phyloP scores from a whole-genome alignment of 2,113 vertebrate species.

The Pseudopodoces humilis region DNA sequence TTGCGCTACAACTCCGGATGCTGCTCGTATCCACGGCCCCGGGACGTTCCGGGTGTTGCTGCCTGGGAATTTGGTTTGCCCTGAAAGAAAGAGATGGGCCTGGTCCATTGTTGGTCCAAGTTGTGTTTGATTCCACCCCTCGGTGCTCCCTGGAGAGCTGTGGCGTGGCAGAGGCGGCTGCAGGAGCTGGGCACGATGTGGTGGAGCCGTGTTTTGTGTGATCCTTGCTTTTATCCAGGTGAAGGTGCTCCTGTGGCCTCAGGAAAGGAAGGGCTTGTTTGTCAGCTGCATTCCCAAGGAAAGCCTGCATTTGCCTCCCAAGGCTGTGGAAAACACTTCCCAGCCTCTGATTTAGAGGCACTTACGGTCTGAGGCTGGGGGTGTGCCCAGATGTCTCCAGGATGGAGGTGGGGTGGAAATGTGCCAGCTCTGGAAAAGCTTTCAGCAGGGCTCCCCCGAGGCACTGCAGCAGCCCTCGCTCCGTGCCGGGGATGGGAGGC shows the following conservation, averaged over 20 bases:
- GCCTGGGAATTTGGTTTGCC: accelerated
- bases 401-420: neutral
- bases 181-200: accelerated
- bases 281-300: neutral
- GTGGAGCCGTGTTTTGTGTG: accelerated
- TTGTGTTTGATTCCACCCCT: neutral
- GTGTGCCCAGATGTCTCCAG: neutral
- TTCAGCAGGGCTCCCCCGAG: neutral
- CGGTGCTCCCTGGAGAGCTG: accelerated
- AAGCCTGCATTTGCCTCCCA: neutral
- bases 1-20: neutral
- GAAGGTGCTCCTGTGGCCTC: accelerated
- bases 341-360: neutral
- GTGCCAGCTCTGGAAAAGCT: slow-evolving; percentile 18
- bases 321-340: neutral
- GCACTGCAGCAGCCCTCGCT: neutral
- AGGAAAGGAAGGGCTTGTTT: neutral
- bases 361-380: neutral
- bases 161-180: accelerated
- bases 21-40: accelerated
- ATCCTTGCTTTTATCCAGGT: neutral
- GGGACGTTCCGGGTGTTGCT: accelerated
- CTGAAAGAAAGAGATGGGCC: neutral
- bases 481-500: neutral
- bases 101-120: accelerated